Percentiles rank a stretch among this genome's conserved stretches.
These are phyloP conservation scores for Tragulus kanchil DNA, from an alignment of 2,113 vertebrate genomes.

Conservation along the genomic window DNA sequence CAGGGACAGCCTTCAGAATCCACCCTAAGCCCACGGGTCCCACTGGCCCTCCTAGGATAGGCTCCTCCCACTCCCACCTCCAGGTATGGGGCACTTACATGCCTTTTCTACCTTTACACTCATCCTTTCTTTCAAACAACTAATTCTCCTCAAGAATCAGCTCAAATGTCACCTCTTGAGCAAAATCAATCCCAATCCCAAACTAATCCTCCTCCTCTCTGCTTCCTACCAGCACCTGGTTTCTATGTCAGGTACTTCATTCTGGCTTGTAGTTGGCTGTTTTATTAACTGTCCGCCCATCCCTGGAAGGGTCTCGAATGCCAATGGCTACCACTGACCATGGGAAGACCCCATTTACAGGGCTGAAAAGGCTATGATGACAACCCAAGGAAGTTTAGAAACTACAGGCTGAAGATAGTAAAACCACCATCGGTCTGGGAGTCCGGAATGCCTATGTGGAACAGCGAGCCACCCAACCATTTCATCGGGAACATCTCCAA, in stretches of 20 bases:
- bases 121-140: slow-evolving; percentile 57
- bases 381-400: slow-evolving; percentile 12
- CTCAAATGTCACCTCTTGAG: slow-evolving; percentile 69
- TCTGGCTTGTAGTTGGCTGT: not conserved
- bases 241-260: not conserved
- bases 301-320: no score
- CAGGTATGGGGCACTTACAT: not conserved
- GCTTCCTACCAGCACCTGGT: not conserved
- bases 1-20: not conserved
- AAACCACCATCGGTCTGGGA: not conserved
- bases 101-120: not conserved
- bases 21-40: not conserved
- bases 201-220: slow-evolving; percentile 37
- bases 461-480: not conserved
- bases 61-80: not conserved
- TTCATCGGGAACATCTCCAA: not conserved
- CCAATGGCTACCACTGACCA: no score
- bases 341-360: no score
- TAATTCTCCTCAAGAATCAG: slow-evolving; percentile 68
- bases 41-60: not conserved
- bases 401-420: accelerated
- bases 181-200: slow-evolving; percentile 44
- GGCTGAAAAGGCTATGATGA: not conserved
- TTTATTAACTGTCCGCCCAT: not conserved
- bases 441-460: not conserved